Base-by-base conservation (phyloP, 2,797 vertebrate genomes). In the Myripristis jacobus region DNA sequence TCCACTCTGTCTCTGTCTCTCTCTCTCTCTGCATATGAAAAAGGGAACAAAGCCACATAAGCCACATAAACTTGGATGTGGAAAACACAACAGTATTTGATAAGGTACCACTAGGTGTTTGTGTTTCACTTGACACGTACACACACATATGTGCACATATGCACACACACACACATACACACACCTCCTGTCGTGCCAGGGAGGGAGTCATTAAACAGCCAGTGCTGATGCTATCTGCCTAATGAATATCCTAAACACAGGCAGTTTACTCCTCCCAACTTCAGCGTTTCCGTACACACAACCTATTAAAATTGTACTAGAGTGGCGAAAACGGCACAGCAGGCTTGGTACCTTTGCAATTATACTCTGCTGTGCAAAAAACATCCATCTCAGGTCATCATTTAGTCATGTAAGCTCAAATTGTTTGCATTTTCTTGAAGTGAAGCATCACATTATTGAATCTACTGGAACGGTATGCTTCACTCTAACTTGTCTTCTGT, bases 181-280 rank as follows among this genome's bases (percentile, higher is more conserved):
- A 70, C 63, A 51, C 38, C 38, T 38, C 46, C 61, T 10, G 2
- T 38, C 6, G 11, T 58, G 54, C 29, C 61, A 65, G 22, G 6
- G 46, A 68, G 19, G 21, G 47, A 77, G 43, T 80, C 69, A 82
- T 83, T 82, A 76, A 22, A 63, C 53, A 76, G 66, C 75, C 50
- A 54, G 52, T 1, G 0, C 61, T 67, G 82, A 84, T 84, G 71
- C 48, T 70, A 58, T 91, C 80, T 70, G 46, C 44, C 56, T 83
- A 88, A 89, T 87, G 77, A 87, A 73, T 82, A 66, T 79, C 36
- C 66, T 60, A 60, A 72, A 63, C 66, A 38, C 59, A 24, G 66
- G 36, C 59, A 38, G 56, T 69, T 70, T 73, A 75, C 80, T 82
- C 75, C 59, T 64, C 56, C 41, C 58, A 36, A 61, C 66, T 67